A percentile compares a stretch with the other conserved stretches of the same genome.
Conservation (phyloP, 2,797 vertebrate genomes). For the Eupleurogrammus muticus region DNA sequence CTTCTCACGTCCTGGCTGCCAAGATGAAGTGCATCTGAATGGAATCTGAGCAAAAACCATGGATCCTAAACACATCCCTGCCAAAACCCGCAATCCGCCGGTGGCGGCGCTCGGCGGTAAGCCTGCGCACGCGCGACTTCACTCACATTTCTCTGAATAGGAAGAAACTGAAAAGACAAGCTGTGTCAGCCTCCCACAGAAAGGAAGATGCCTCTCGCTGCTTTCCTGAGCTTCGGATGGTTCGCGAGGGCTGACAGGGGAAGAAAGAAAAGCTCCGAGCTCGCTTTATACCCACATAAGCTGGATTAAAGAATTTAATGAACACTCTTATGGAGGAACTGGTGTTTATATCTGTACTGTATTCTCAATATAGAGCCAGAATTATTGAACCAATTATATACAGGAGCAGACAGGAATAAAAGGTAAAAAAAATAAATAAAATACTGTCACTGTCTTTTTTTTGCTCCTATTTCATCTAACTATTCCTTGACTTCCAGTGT, state of each 20-base stretch:
- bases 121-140: conserved; percentile 20
- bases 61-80: conserved; percentile 20
- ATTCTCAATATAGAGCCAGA: neutral
- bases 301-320: conserved; percentile 21
- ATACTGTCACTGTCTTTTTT: no score
- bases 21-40: conserved; percentile 5
- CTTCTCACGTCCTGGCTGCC: conserved; percentile 39
- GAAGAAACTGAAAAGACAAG: conserved; percentile 39
- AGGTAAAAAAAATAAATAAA: no score
- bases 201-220: conserved; percentile 12
- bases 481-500: no score
- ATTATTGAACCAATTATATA: no score
- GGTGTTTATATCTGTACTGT: conserved; percentile 10
- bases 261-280: conserved; percentile 2
- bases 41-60: conserved; percentile 7
- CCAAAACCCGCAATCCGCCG: conserved; percentile 40
- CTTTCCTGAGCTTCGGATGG: neutral
- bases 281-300: conserved; percentile 32
- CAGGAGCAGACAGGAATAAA: neutral
- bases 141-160: conserved; percentile 15
- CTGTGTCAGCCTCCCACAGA: conserved; percentile 20
- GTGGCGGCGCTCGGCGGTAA: conserved; percentile 6
- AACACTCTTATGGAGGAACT: neutral
- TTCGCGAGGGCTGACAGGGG: conserved; percentile 20
- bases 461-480: no score